phyloP scores from a whole-genome alignment of 2,888 invertebrate genomes.

The Ectropis crepuscularia region DNA sequence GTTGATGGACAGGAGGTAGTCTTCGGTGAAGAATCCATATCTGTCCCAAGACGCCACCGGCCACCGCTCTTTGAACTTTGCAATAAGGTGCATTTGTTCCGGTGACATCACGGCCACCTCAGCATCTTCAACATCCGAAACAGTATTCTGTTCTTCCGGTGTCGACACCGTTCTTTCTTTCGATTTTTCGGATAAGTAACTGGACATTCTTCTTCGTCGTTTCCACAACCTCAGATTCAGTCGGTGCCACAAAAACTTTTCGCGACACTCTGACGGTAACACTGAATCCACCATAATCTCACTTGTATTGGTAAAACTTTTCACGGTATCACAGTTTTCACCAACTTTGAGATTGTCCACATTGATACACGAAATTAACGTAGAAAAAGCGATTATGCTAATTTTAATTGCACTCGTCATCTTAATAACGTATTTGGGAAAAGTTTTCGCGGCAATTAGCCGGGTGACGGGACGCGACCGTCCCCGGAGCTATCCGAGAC shows the following conservation, averaged over 20 bases:
- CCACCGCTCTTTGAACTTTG: constrained; percentile 68
- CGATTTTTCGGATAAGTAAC: constrained; percentile 31
- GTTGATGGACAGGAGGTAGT: constrained; percentile 85
- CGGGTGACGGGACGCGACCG: constrained; percentile 62
- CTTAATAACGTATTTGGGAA: constrained; percentile 29
- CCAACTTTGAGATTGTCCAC: constrained; percentile 46
- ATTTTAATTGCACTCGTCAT: constrained; percentile 62
- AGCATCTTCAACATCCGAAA: constrained; percentile 27
- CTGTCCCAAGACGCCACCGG: constrained; percentile 79
- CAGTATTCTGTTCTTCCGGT: constrained; percentile 32
- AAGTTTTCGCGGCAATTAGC: constrained; percentile 45
- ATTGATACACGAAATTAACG: constrained; percentile 59
- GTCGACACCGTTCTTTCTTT: constrained; percentile 31
- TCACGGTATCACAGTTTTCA: constrained; percentile 43
- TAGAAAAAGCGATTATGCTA: constrained; percentile 56
- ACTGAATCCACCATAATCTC: constrained; percentile 47
- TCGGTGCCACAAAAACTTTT: constrained; percentile 61
- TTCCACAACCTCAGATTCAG: constrained; percentile 74
- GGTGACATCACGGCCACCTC: constrained; percentile 17
- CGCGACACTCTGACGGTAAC: constrained; percentile 58
- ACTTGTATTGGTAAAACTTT: constrained; percentile 42
- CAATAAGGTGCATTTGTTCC: constrained; percentile 45
- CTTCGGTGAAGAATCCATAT: constrained; percentile 83
- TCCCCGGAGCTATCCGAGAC: constrained; percentile 61
- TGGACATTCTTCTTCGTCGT: constrained; percentile 63